These are phyloP conservation scores for Phrynosoma platyrhinos DNA, from an alignment of 2,113 vertebrate species.

Conservation along the genomic window DNA sequence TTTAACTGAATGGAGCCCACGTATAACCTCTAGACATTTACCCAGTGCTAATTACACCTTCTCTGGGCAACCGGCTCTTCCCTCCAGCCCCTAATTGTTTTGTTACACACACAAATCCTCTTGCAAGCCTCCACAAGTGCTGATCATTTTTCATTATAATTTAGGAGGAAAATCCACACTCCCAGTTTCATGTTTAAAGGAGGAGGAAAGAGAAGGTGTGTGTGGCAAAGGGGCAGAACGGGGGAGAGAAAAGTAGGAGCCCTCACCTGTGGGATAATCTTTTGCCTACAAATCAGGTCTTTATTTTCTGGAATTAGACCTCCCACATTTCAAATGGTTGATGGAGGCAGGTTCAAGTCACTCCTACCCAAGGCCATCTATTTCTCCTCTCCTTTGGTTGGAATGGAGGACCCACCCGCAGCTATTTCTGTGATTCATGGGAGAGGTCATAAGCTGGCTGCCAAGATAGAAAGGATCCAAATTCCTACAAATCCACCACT, in stretches of 20 bases:
- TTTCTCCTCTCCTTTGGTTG: conserved; percentile 54
- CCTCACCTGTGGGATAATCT: conserved; percentile 61
- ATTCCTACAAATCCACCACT: neutral
- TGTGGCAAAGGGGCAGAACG: neutral
- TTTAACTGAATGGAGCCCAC: conserved; percentile 32
- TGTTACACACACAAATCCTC: conserved; percentile 46
- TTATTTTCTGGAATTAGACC: conserved; percentile 69
- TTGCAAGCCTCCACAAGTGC: conserved; percentile 72
- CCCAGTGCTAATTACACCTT: conserved; percentile 73
- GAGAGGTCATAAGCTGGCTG: conserved; percentile 30
- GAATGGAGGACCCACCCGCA: conserved; percentile 51
- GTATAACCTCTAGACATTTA: conserved; percentile 68
- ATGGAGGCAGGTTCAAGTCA: neutral
- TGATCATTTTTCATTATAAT: conserved; percentile 67
- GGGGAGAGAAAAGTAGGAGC: conserved; percentile 21
- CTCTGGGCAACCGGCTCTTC: conserved; percentile 69
- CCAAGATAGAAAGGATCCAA: neutral
- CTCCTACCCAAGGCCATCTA: neutral
- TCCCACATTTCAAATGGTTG: conserved; percentile 60
- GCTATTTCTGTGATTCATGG: conserved; percentile 39
- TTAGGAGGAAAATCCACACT: conserved; percentile 67
- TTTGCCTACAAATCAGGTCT: conserved; percentile 65
- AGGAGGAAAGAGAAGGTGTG: neutral
- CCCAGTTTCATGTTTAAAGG: conserved; percentile 58
- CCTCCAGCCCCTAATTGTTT: conserved; percentile 73